phyloP scores from a whole-genome alignment of 2,888 invertebrate genomes.

The Atethmia centrago region DNA sequence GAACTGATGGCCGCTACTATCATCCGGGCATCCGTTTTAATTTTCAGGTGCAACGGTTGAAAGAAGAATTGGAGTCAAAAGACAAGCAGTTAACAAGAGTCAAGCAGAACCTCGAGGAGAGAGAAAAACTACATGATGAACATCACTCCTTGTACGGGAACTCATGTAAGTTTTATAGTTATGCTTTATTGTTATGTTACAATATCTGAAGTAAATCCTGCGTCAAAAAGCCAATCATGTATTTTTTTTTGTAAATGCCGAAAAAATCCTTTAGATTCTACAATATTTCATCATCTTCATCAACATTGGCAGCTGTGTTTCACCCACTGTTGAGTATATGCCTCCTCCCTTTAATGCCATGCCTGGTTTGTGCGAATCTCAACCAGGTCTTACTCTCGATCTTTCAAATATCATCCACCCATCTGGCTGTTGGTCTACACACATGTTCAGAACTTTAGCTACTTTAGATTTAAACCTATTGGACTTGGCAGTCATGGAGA shows the following conservation, averaged over 20 bases:
- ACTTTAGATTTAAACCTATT: background rate
- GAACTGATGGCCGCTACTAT: no score
- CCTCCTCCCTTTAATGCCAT: background rate
- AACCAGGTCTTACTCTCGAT: background rate
- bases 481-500: no score
- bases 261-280: background rate
- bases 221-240: background rate
- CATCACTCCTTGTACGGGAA: slow-evolving; percentile 86
- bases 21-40: no score
- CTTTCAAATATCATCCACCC: background rate
- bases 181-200: background rate
- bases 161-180: slow-evolving; percentile 77
- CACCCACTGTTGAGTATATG: background rate
- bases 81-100: slow-evolving; percentile 92
- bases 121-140: slow-evolving; percentile 91
- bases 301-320: background rate
- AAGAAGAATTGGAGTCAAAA: slow-evolving; percentile 91
- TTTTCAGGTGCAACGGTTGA: slow-evolving; percentile 90
- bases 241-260: background rate
- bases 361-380: background rate
- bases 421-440: background rate
- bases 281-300: background rate
- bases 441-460: background rate
- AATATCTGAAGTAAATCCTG: background rate
- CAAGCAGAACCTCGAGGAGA: slow-evolving; percentile 91